Conservation (phyloP, 2,888 invertebrate genomes). For the Thumatha senex region DNA sequence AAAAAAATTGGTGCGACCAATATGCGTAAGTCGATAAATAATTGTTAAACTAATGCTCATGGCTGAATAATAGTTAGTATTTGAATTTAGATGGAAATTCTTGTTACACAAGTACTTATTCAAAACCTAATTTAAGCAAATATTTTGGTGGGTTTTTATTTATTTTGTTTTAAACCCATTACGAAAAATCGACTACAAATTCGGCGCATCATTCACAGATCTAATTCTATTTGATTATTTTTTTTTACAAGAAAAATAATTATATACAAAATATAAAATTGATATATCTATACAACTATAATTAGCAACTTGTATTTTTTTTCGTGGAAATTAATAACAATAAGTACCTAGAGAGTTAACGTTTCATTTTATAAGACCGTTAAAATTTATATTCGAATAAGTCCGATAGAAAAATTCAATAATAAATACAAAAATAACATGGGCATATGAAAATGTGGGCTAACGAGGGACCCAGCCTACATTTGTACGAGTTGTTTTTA, state of each 20-base stretch:
- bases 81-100: constrained; percentile 35
- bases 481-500: constrained; percentile 29
- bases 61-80: constrained; percentile 40
- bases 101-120: constrained; percentile 41
- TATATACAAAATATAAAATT: constrained; percentile 80
- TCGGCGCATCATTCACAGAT: constrained; percentile 61
- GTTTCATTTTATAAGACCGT: constrained; percentile 35
- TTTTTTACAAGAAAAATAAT: constrained; percentile 77
- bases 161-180: constrained; percentile 44
- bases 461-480: constrained; percentile 23
- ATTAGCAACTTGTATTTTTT: constrained; percentile 47
- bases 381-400: constrained; percentile 51
- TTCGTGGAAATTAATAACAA: constrained; percentile 67
- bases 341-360: constrained; percentile 68
- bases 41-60: constrained; percentile 37
- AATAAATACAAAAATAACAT: constrained; percentile 46
- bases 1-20: constrained; percentile 11
- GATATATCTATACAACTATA: constrained; percentile 71
- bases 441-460: constrained; percentile 26
- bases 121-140: constrained; percentile 30
- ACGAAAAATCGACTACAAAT: constrained; percentile 25
- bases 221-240: constrained; percentile 74
- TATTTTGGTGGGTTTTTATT: constrained; percentile 55
- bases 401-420: constrained; percentile 48
- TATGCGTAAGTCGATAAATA: constrained; percentile 29